Base-by-base conservation (phyloP, 2,888 invertebrate species). In the Diachrysia chrysitis region DNA sequence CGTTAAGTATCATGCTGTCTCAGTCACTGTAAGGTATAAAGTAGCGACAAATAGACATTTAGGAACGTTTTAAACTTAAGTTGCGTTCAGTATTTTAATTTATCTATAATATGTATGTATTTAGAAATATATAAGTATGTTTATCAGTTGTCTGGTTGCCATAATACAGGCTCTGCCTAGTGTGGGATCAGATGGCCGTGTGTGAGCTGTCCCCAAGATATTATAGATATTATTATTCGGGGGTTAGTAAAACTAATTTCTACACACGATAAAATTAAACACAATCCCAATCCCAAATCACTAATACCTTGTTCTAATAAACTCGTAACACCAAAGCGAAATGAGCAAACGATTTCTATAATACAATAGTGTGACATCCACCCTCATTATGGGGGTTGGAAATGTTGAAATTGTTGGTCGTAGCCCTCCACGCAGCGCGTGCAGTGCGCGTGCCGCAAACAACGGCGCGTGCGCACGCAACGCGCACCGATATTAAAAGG, bases 381-480 rank as follows among this genome's bases (percentile, higher is more conserved):
- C 82, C 76, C 82, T 83, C 74, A 79, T 82, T 83, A 82, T 71
- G 73, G 74, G 85, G 84, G 84, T 83, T 77, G 76, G 72, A 79
- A 80, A 82, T 81, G 85, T 84, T 83, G 83, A 10, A 12, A 16
- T 42, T 81, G 79, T 82, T 81, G 84, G 84, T 79, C 81, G 83
- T 78, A 79, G 85, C 87, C 81, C 92, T 92, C 81, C 88, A 90
- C 83, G 69, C 78, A 84, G 46, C 92, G 83, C 90, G 93, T 90
- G 92, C 77, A 85, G 75, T 25, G 63, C 82, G 81, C 84, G 89
- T 88, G 90, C 60, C 75, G 76, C 86, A 89, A 91, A 90, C 91
- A 90, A 70, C 42, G 85, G 62, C 90, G 88, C 93, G 92, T 91
- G 93, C 85, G 87, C 81, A 78, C 79, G 91, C 93, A 93, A 88